Percentiles rank a stretch among this genome's conserved stretches.
These are phyloP conservation scores for Oophaga sylvatica DNA, from an alignment of 2,797 vertebrate genomes.

Conservation along the genomic window DNA sequence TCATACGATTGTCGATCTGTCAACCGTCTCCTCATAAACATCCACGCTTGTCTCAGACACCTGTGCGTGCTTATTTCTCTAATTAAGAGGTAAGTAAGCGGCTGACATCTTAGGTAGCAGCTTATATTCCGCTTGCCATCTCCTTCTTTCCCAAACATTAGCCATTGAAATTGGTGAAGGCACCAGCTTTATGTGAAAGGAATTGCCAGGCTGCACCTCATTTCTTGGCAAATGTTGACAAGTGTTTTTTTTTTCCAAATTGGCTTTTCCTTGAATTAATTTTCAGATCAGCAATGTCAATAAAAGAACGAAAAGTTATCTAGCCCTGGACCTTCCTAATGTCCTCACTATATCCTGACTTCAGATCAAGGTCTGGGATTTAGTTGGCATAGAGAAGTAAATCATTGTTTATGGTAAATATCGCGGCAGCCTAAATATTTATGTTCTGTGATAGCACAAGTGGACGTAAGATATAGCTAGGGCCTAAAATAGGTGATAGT, in stretches of 20 bases:
- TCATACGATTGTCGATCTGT: no score
- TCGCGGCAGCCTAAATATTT: background rate
- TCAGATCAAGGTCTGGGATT: background rate
- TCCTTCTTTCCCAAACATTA: no score
- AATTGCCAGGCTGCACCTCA: background rate
- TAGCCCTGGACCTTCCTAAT: background rate
- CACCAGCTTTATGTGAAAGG: background rate
- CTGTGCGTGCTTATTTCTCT: no score
- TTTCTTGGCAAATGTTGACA: background rate
- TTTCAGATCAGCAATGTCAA: background rate
- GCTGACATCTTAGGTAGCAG: no score
- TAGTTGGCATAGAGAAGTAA: background rate
- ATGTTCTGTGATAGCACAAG: background rate
- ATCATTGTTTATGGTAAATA: background rate
- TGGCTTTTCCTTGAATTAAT: background rate
- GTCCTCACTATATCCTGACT: background rate
- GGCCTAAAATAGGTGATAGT: background rate
- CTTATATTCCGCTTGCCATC: no score
- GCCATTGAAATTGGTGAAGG: no score
- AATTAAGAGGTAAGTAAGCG: no score
- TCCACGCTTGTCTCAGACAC: no score
- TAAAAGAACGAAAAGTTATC: background rate
- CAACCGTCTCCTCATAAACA: no score
- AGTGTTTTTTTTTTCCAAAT: background rate
- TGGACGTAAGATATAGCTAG: background rate